Percentiles rank a stretch among this genome's conserved stretches.
These are phyloP conservation scores for Drosophila albomicans DNA, from an alignment of 1,140 invertebrate species.

Conservation along the genomic window DNA sequence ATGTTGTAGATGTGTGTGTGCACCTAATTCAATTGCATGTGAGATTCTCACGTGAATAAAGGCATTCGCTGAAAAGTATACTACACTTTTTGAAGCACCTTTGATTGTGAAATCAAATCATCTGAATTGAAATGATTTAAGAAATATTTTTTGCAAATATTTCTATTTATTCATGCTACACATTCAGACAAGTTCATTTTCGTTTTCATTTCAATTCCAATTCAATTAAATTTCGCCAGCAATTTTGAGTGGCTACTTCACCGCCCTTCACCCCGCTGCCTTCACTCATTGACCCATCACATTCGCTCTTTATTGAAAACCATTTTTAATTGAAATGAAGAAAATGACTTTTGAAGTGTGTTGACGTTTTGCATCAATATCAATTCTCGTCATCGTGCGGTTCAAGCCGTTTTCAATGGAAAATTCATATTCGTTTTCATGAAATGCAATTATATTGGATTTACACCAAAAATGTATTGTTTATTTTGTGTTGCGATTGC, in stretches of 20 bases:
- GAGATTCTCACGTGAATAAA: neutral
- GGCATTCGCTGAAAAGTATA: constrained; percentile 13
- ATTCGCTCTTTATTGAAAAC: neutral
- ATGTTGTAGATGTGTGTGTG: constrained; percentile 11
- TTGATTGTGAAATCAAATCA: constrained; percentile 13
- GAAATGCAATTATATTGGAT: constrained; percentile 65
- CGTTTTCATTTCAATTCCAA: neutral
- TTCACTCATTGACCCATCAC: neutral
- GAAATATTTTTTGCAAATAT: constrained; percentile 5
- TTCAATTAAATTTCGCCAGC: constrained; percentile 12
- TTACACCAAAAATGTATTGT: constrained; percentile 43
- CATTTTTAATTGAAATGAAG: constrained; percentile 29
- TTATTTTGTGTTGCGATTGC: constrained; percentile 10
- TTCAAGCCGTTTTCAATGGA: constrained; percentile 18
- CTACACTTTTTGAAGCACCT: constrained; percentile 19
- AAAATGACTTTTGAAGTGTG: constrained; percentile 47
- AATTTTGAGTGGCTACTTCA: neutral
- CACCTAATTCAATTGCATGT: constrained; percentile 21
- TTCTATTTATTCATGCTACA: constrained; percentile 15
- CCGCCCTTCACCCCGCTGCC: neutral
- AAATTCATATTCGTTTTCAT: constrained; percentile 32
- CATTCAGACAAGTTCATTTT: neutral
- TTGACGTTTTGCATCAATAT: constrained; percentile 26
- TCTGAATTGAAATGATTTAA: constrained; percentile 16
- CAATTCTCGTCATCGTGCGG: constrained; percentile 7